Conservation (phyloP, 2,797 vertebrate genomes). For the Neosilurus mollespiculum region DNA sequence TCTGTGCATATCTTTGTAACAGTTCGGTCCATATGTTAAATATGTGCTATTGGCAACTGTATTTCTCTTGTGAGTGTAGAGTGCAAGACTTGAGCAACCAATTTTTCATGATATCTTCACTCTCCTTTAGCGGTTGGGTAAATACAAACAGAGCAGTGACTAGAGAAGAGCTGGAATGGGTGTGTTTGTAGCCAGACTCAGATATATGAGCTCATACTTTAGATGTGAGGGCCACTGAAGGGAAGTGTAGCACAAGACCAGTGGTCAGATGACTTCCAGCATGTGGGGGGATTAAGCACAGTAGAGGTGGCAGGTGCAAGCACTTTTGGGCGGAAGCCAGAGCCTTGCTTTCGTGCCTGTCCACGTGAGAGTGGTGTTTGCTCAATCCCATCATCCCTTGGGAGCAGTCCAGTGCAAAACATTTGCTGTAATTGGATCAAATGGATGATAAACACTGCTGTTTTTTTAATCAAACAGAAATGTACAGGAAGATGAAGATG, state of each 20-base stretch:
- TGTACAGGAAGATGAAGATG: background rate
- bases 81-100: background rate
- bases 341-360: slow-evolving; percentile 26
- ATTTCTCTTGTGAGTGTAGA: background rate
- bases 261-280: slow-evolving; percentile 78
- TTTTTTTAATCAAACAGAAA: slow-evolving; percentile 31
- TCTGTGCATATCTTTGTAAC: background rate
- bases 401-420: slow-evolving; percentile 25
- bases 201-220: slow-evolving; percentile 72
- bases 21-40: background rate
- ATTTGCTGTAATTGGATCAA: slow-evolving; percentile 26
- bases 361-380: slow-evolving; percentile 31
- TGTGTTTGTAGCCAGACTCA: slow-evolving; percentile 72
- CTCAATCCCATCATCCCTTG: slow-evolving; percentile 26
- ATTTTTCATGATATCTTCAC: background rate
- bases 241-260: slow-evolving; percentile 69
- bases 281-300: slow-evolving; percentile 71
- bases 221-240: slow-evolving; percentile 69
- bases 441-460: slow-evolving; percentile 18
- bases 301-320: slow-evolving; percentile 73
- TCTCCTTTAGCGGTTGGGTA: background rate
- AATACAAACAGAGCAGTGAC: slow-evolving; percentile 38
- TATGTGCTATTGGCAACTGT: background rate
- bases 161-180: slow-evolving; percentile 53
- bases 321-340: slow-evolving; percentile 51